A percentile compares a stretch with the other conserved stretches of the same genome.
phyloP scores from a whole-genome alignment of 1,140 invertebrate species.

The Heliconius hermathena region DNA sequence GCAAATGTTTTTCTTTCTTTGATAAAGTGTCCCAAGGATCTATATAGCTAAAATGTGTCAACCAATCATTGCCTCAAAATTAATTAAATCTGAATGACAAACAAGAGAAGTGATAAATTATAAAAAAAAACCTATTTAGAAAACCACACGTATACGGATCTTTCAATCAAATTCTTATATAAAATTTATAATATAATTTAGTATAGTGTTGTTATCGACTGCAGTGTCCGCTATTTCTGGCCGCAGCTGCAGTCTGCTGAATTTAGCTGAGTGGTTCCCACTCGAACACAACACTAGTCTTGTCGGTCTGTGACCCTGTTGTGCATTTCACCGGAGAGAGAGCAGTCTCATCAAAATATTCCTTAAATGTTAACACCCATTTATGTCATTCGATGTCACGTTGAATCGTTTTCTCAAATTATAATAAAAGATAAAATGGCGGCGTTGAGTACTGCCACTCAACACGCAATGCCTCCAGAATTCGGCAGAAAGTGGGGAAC shows the following conservation, averaged over 20 bases:
- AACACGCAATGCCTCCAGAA: too few species aligned
- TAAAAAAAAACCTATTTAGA: neutral
- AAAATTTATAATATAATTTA: neutral
- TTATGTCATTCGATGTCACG: neutral
- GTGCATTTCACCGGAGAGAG: neutral
- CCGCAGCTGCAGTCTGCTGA: constrained; percentile 35
- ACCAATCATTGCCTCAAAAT: neutral
- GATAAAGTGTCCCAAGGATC: neutral
- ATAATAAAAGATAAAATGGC: too few species aligned
- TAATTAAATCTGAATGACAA: neutral
- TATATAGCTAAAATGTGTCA: neutral
- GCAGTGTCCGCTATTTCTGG: constrained; percentile 38
- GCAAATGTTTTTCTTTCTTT: neutral
- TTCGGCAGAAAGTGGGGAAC: too few species aligned
- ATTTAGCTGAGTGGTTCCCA: constrained; percentile 41
- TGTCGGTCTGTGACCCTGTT: constrained; percentile 38
- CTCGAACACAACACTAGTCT: constrained; percentile 35
- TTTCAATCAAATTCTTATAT: neutral
- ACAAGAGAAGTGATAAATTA: neutral
- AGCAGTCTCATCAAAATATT: neutral
- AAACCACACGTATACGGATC: neutral
- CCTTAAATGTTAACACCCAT: neutral
- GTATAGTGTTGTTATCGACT: constrained; percentile 26
- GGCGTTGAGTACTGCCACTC: too few species aligned
- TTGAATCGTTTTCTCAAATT: too few species aligned